These are phyloP conservation scores for Lophotriccus pileatus DNA, from an alignment of 2,797 vertebrate genomes.

Conservation along the genomic window DNA sequence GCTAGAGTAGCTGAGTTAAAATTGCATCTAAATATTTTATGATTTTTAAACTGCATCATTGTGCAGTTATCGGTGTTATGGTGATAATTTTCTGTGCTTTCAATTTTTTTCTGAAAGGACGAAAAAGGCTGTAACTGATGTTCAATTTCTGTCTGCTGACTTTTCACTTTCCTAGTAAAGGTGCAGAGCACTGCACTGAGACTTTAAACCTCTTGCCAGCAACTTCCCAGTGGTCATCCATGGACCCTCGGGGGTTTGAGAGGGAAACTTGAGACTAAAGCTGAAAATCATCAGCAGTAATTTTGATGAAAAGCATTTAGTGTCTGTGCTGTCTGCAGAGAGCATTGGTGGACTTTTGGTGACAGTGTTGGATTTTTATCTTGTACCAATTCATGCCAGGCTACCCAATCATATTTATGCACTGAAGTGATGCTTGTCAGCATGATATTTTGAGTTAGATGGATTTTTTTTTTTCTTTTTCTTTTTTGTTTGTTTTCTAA, in stretches of 20 bases:
- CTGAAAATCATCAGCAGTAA: neutral
- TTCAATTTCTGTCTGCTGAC: neutral
- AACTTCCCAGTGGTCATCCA: neutral
- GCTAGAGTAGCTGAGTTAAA: neutral
- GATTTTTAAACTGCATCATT: neutral
- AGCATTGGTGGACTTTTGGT: neutral
- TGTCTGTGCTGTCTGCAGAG: neutral
- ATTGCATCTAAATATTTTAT: neutral
- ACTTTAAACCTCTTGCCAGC: neutral
- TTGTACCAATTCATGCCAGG: neutral
- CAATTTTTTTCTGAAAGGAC: neutral
- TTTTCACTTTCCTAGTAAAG: neutral
- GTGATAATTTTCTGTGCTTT: neutral
- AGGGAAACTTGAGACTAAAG: no score
- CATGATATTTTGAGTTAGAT: neutral
- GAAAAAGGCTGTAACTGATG: neutral
- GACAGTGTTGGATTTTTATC: neutral
- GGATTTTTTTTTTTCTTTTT: no score
- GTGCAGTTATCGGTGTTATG: neutral
- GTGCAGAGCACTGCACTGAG: neutral
- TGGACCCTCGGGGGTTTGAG: neutral
- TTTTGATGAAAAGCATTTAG: neutral
- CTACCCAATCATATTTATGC: neutral
- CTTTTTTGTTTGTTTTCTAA: neutral
- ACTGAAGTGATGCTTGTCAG: neutral